Evolutionary conservation across 1,140 invertebrate species (phyloP), one percentile per base, ranked within the genome.

Genomic region (Pseudomyrmex dendroicus): DNA sequence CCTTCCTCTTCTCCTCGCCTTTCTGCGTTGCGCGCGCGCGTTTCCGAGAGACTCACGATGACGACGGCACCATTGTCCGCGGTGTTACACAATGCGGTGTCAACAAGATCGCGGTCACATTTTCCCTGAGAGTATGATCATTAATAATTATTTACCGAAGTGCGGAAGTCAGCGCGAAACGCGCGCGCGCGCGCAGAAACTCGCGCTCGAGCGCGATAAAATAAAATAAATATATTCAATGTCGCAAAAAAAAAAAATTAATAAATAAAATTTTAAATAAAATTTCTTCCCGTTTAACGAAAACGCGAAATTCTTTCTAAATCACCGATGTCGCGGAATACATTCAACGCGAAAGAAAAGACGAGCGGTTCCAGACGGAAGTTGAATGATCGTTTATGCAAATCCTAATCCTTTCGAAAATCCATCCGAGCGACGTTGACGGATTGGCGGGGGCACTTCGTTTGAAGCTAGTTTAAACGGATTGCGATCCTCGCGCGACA

Each of bases 361-460:
- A 86, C 61, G 73, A 82, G 59, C 63, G 46, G 52, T 57, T 35
- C 35, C 35, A 35, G 52, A 72, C 73, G 70, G 80, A 89, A 90
- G 87, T 91, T 94, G 92, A 94, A 91, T 89, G 91, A 93, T 94
- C 90, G 91, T 92, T 89, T 93, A 94, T 94, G 93, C 93, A 93
- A 94, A 94, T 94, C 82, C 90, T 93, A 94, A 94, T 94, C 92
- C 92, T 92, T 91, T 91, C 88, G 86, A 83, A 91, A 90, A 93
- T 93, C 92, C 92, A 89, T 90, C 84, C 73, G 85, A 88, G 84
- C 85, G 93, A 94, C 92, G 86, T 93, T 93, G 93, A 94, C 92
- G 90, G 89, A 94, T 94, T 92, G 89, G 84, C 59, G 84, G 82
- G 84, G 35, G 82, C 70, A 76, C 80, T 85, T 88, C 72, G 73